These are phyloP conservation scores for Ceratothoa steindachneri DNA, from an alignment of 2,888 invertebrate genomes.

Conservation along the genomic window DNA sequence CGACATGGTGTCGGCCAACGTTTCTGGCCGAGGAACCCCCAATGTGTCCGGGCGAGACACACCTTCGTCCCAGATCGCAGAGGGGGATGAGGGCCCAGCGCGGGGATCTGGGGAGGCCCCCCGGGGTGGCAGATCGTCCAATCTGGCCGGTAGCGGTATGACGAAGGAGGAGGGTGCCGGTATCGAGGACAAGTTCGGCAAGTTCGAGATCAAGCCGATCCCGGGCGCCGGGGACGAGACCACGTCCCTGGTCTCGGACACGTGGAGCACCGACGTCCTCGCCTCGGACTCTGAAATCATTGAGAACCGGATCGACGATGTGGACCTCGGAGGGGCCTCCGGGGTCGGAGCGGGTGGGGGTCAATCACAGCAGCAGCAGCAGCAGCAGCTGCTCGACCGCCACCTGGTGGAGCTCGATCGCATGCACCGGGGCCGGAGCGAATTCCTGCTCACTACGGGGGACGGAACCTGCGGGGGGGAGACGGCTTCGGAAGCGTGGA, in stretches of 20 bases:
- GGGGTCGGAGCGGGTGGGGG: no score
- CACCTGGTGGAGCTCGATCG: constrained; percentile 36
- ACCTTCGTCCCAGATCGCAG: constrained; percentile 80
- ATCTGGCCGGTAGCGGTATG: background rate
- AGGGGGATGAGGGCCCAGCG: constrained; percentile 62
- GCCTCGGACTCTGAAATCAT: constrained; percentile 94
- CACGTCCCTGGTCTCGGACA: constrained; percentile 93
- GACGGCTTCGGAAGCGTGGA: constrained; percentile 94
- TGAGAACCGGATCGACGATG: constrained; percentile 64
- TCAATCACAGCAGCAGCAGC: no score
- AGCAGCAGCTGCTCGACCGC: constrained; percentile 33
- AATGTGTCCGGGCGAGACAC: constrained; percentile 96
- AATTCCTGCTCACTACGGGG: constrained; percentile 22
- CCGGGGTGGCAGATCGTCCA: background rate
- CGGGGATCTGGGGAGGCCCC: constrained; percentile 14
- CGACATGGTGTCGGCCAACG: constrained; percentile 95
- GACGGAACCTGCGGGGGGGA: constrained; percentile 55
- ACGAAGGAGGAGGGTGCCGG: constrained; percentile 59
- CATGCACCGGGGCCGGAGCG: constrained; percentile 20
- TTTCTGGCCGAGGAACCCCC: constrained; percentile 83
- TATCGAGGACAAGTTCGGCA: constrained; percentile 96
- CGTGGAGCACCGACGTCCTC: constrained; percentile 97
- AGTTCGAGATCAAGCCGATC: constrained; percentile 83
- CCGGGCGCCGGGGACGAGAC: constrained; percentile 75
- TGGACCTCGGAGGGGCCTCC: constrained; percentile 2